Conservation (phyloP, 2,113 vertebrate species). For the Odocoileus virginianus region DNA sequence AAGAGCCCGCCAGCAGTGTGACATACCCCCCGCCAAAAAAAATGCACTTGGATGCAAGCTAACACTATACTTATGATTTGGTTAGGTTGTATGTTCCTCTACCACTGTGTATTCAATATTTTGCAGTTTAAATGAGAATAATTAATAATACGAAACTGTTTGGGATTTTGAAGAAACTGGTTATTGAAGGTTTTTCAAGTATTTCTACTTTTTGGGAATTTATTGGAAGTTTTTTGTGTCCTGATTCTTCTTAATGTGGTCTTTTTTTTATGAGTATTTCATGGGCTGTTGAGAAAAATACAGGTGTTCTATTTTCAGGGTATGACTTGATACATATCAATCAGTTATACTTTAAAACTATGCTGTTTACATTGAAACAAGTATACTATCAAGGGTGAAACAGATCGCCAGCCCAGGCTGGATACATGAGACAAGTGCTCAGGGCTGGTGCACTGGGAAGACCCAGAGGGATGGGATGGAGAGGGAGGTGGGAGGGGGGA, state of each 20-base stretch:
- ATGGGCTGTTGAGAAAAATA: not conserved
- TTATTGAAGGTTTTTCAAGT: not conserved
- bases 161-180: not conserved
- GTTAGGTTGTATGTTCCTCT: not conserved
- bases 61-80: not conserved
- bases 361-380: not conserved
- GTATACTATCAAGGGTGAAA: too few species aligned
- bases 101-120: not conserved
- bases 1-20: not conserved
- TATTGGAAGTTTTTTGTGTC: not conserved
- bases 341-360: not conserved
- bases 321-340: not conserved
- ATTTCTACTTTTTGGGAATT: not conserved
- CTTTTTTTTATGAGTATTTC: not conserved
- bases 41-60: not conserved
- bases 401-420: too few species aligned
- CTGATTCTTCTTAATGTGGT: not conserved
- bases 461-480: too few species aligned
- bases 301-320: not conserved
- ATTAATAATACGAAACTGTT: not conserved
- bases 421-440: too few species aligned
- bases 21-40: rapidly evolving
- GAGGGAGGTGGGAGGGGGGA: too few species aligned
- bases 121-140: not conserved
- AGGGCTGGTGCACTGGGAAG: too few species aligned